These are phyloP conservation scores for Aptenodytes forsteri DNA, from an alignment of 2,113 vertebrate genomes.

Conservation along the genomic window DNA sequence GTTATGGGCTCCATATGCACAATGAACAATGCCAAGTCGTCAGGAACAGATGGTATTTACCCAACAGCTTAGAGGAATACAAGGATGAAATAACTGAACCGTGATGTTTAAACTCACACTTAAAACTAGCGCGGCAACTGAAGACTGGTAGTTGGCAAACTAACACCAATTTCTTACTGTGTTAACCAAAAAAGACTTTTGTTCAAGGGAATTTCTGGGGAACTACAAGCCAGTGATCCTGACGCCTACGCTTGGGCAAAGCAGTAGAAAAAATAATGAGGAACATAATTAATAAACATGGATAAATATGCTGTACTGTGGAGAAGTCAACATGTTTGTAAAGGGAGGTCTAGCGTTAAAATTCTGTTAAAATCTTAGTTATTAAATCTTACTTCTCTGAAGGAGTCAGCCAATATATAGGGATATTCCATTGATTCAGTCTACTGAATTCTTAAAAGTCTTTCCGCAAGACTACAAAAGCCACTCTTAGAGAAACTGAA, in stretches of 20 bases:
- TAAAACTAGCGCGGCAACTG: neutral
- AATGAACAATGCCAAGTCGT: neutral
- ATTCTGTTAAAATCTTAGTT: neutral
- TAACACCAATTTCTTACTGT: neutral
- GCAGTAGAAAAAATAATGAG: neutral
- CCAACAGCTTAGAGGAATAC: neutral
- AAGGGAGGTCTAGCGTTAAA: neutral
- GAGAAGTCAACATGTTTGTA: neutral
- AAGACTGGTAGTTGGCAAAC: neutral
- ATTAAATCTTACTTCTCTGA: neutral
- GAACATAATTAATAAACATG: neutral
- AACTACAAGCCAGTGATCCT: neutral
- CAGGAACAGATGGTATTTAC: neutral
- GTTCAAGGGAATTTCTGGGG: neutral
- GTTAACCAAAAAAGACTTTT: neutral
- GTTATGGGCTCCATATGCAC: slow-evolving; percentile 17
- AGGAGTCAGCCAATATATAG: neutral
- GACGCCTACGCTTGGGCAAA: rapidly evolving
- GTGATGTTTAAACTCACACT: neutral
- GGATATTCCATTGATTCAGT: neutral
- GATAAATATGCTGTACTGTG: neutral
- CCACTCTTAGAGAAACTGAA: neutral
- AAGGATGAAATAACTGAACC: neutral
- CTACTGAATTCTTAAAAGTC: neutral
- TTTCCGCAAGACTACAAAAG: neutral